Conservation (phyloP, 92 coral and sea anemone genomes). For the Phymanthus crucifer region DNA sequence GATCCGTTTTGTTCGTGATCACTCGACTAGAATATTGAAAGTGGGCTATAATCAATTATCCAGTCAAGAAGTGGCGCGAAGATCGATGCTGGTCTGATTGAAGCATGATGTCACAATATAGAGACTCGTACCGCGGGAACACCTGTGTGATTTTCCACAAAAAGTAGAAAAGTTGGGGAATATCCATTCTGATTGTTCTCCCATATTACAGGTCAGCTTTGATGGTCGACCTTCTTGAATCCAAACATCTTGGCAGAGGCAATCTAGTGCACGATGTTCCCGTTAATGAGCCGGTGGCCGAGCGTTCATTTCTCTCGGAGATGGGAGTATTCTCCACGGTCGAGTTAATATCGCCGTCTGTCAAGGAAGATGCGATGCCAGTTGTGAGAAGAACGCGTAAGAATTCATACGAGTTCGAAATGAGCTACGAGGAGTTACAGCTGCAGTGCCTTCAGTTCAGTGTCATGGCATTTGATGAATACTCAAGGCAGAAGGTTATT, state of each 20-base stretch:
- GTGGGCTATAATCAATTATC: no score
- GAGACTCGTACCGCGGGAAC: no score
- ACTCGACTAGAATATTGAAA: no score
- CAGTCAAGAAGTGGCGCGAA: no score
- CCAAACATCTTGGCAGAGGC: conserved; percentile 48
- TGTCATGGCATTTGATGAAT: conserved; percentile 76
- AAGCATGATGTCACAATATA: no score
- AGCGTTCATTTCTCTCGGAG: conserved; percentile 10
- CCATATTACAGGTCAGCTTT: conserved; percentile 43
- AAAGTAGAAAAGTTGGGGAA: no score
- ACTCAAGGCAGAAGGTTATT: conserved; percentile 72
- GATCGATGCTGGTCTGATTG: no score
- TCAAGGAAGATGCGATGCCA: background rate
- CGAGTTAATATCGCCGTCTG: conserved; percentile 19
- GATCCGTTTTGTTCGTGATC: no score
- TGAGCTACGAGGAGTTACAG: conserved; percentile 75
- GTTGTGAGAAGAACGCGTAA: conserved; percentile 51
- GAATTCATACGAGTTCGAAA: conserved; percentile 72
- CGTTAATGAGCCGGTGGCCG: background rate
- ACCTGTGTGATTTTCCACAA: no score
- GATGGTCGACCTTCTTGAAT: conserved; percentile 53
- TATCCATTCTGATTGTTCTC: background rate
- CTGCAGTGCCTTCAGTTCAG: conserved; percentile 76
- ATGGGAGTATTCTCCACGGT: conserved; percentile 27
- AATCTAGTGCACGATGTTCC: conserved; percentile 18